A percentile compares a stretch with the other conserved stretches of the same genome.
phyloP scores from a whole-genome alignment of 2,888 invertebrate species.

The Campoletis raptor region DNA sequence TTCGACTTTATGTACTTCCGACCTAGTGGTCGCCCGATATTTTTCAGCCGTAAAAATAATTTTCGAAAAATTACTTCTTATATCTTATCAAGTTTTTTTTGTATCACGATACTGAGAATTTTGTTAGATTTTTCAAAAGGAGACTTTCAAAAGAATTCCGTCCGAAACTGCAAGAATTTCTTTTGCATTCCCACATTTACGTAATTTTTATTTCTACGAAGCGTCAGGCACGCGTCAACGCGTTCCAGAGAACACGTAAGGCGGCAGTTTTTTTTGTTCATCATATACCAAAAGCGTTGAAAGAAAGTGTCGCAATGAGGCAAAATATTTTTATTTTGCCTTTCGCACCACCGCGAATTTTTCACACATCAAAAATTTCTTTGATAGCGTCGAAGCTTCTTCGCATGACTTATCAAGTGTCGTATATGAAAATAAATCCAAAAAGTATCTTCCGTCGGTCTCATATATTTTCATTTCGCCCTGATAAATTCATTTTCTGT shows the following conservation, averaged over 20 bases:
- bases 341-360: neutral
- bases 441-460: neutral
- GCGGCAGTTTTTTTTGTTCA: neutral
- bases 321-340: neutral
- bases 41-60: neutral
- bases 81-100: neutral
- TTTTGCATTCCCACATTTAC: neutral
- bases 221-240: neutral
- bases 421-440: slow-evolving; percentile 10
- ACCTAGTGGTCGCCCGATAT: neutral
- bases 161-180: neutral
- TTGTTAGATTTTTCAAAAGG: neutral
- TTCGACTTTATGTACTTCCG: neutral
- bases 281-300: neutral
- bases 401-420: slow-evolving; percentile 19
- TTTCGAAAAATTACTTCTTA: neutral
- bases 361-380: slow-evolving; percentile 24
- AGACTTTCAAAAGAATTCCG: too few relatives aligned
- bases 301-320: neutral
- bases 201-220: neutral
- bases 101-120: neutral
- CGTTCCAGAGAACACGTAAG: neutral
- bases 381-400: slow-evolving; percentile 1
- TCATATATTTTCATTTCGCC: neutral
- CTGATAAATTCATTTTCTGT: slow-evolving; percentile 24